Percentiles rank a stretch among this genome's conserved stretches.
Conservation (phyloP, 2,888 invertebrate species). For the Quadriops clusia region DNA sequence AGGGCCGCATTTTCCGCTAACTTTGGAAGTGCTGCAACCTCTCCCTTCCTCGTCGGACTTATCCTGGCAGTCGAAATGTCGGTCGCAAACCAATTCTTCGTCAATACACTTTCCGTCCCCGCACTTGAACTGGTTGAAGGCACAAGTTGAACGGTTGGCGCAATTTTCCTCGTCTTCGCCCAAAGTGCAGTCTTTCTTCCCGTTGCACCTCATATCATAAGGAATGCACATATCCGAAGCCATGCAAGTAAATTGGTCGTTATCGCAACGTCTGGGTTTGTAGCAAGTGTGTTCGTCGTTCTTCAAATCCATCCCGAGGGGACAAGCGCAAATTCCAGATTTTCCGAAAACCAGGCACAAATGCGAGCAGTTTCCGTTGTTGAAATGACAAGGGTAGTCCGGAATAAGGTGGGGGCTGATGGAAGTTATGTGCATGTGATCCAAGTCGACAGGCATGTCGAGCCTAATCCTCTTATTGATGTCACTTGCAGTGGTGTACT, state of each 20-base stretch:
- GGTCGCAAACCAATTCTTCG: conserved; percentile 38
- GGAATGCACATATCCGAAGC: conserved; percentile 38
- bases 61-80: conserved; percentile 42
- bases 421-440: conserved; percentile 40
- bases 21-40: conserved; percentile 18
- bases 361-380: conserved; percentile 59
- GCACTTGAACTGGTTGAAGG: conserved; percentile 40
- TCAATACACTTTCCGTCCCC: conserved; percentile 41
- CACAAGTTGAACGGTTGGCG: conserved; percentile 27
- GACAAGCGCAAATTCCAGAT: conserved; percentile 46
- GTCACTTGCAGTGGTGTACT: conserved; percentile 28
- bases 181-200: conserved; percentile 27
- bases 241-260: conserved; percentile 35
- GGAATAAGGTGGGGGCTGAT: conserved; percentile 29
- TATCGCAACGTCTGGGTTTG: conserved; percentile 38
- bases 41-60: conserved; percentile 46
- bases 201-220: conserved; percentile 28
- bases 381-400: conserved; percentile 46
- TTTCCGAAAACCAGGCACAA: conserved; percentile 48
- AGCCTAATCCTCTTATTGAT: conserved; percentile 33
- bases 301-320: conserved; percentile 47
- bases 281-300: conserved; percentile 46
- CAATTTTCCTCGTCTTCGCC: conserved; percentile 35
- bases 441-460: conserved; percentile 26
- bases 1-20: conserved; percentile 31